A percentile compares a stretch with the other conserved stretches of the same genome.
Conservation (phyloP, 2,113 vertebrate species). For the Onychostruthus taczanowskii region DNA sequence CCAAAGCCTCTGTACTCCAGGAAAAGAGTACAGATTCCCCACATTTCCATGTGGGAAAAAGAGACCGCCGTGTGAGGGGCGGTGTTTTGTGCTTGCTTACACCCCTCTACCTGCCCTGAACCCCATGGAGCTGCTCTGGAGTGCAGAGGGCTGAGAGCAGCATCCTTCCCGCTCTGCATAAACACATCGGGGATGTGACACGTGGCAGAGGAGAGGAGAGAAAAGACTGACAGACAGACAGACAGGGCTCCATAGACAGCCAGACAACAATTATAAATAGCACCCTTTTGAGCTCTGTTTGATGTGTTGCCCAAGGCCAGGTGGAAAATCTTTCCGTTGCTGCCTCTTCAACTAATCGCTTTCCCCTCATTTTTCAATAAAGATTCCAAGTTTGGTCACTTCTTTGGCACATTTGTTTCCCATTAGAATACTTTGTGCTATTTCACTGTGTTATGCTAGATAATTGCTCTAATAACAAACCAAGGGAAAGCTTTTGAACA, state of each 20-base stretch:
- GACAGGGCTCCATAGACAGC: conserved; percentile 46
- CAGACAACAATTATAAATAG: conserved; percentile 78
- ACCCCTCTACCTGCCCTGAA: background rate
- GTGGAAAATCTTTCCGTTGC: conserved; percentile 78
- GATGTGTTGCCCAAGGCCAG: conserved; percentile 80
- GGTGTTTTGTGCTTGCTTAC: background rate
- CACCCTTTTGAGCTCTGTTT: conserved; percentile 72
- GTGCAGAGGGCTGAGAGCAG: background rate
- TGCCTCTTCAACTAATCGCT: conserved; percentile 73
- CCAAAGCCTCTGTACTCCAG: background rate
- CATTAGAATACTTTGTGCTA: conserved; percentile 77
- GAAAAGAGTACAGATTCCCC: background rate
- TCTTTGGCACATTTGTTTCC: conserved; percentile 80
- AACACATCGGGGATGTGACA: background rate
- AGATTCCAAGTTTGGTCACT: conserved; percentile 65
- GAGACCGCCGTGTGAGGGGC: background rate
- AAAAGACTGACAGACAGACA: conserved; percentile 36
- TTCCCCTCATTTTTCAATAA: conserved; percentile 81
- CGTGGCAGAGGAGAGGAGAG: background rate
- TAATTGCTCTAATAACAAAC: conserved; percentile 89
- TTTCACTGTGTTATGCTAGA: conserved; percentile 80
- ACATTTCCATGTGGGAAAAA: background rate
- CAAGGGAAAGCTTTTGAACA: conserved; percentile 80
- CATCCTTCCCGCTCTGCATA: background rate
- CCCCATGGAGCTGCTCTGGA: background rate